phyloP scores from a whole-genome alignment of 37 sponge, comb jelly and placozoan species.

The Hexactinellida sp. region DNA sequence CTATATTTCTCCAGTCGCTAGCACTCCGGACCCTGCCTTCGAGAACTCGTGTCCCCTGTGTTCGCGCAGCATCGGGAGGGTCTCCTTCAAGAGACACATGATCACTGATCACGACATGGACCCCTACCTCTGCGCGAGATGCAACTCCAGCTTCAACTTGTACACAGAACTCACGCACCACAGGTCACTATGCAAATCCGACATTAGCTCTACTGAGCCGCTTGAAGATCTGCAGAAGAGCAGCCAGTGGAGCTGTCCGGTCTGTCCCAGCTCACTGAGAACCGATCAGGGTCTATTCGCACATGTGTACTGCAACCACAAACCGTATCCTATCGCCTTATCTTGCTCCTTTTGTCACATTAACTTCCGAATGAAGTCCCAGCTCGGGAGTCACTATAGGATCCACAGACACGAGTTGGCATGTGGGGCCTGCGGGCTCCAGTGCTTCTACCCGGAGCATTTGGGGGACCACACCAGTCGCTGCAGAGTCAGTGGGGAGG shows the following conservation, averaged over 20 bases:
- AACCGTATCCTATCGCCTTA: neutral
- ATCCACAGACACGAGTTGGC: neutral
- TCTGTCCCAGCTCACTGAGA: neutral
- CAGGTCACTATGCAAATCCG: neutral
- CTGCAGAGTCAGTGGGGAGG: too few relatives aligned
- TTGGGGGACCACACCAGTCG: neutral
- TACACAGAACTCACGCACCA: neutral
- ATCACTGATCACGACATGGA: neutral
- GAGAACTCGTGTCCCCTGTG: neutral
- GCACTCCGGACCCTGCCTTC: neutral
- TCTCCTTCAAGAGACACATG: neutral
- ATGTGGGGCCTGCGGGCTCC: neutral
- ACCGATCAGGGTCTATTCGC: neutral
- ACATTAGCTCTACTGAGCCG: neutral
- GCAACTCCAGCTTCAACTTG: neutral
- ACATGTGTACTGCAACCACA: neutral
- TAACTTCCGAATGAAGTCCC: neutral
- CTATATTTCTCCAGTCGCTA: neutral
- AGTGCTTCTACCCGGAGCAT: neutral
- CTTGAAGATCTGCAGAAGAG: neutral
- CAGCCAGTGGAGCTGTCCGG: neutral
- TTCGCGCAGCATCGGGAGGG: neutral
- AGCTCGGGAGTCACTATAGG: neutral
- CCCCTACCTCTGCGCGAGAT: neutral
- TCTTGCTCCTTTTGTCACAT: neutral